Percentiles rank a stretch among this genome's conserved stretches.
Evolutionary conservation across 2,113 vertebrate species (phyloP).

Genomic region (Aldabrachelys gigantea): DNA sequence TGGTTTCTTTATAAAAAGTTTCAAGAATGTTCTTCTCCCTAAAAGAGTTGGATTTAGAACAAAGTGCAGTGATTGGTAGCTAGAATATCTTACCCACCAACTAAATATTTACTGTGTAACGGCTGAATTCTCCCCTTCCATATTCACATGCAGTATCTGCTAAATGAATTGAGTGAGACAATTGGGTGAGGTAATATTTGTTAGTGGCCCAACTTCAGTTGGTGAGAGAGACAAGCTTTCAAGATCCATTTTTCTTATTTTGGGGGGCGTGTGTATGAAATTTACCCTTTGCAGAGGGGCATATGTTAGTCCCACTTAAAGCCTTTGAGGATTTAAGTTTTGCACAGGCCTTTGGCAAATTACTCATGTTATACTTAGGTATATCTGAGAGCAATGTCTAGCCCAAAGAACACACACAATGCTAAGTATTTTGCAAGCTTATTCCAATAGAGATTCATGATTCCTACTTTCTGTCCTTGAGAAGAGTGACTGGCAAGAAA

Average conservation of each 20-base stretch:
- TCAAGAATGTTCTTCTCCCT: neutral
- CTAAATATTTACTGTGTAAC: neutral
- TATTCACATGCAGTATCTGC: no score
- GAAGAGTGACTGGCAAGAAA: neutral
- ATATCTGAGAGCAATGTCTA: fast-evolving
- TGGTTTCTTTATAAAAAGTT: neutral
- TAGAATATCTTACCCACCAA: neutral
- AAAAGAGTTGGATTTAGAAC: neutral
- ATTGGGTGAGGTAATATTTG: no score
- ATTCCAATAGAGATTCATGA: neutral
- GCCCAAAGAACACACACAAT: fast-evolving
- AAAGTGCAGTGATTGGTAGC: neutral
- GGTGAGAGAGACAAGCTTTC: no score
- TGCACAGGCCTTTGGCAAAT: neutral
- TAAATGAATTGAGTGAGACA: neutral
- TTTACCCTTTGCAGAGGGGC: fast-evolving
- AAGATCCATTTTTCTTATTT: no score
- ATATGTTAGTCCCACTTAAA: fast-evolving
- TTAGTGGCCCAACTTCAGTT: no score
- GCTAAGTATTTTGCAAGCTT: fast-evolving
- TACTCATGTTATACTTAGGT: fast-evolving
- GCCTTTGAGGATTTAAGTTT: neutral
- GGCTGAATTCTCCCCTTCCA: neutral
- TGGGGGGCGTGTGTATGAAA: neutral
- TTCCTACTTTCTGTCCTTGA: neutral